Conservation (phyloP, 2,113 vertebrate species). For the Bolborhynchus lineola region DNA sequence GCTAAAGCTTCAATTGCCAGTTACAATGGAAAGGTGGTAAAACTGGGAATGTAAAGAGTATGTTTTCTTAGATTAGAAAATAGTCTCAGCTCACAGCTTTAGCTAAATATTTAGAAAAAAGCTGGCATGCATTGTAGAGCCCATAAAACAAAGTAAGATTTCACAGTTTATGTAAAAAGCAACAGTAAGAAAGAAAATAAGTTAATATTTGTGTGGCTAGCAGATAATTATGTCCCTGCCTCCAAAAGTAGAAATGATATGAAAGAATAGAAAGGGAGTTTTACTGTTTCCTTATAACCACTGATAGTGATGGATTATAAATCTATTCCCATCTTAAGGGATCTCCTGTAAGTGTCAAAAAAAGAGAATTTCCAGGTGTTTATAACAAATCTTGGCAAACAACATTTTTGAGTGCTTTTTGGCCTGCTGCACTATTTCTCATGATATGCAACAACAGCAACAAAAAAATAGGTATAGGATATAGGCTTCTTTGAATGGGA, state of each 20-base stretch:
- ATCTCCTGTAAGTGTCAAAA: background rate
- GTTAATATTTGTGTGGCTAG: background rate
- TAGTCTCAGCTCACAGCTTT: background rate
- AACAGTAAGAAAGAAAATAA: background rate
- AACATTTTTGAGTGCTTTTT: background rate
- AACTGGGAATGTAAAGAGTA: background rate
- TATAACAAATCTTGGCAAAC: background rate
- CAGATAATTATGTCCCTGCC: background rate
- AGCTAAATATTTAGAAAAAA: background rate
- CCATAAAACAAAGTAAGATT: background rate
- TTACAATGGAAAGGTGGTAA: background rate
- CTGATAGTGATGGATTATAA: background rate
- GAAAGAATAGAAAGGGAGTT: background rate
- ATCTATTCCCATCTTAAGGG: background rate
- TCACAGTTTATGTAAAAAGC: background rate
- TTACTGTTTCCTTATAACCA: background rate
- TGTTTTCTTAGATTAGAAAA: background rate
- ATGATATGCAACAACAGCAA: background rate
- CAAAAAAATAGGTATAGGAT: background rate
- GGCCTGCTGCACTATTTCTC: background rate
- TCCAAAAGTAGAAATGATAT: background rate
- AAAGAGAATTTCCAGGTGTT: background rate
- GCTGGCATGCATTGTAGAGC: background rate
- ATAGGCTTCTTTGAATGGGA: background rate
- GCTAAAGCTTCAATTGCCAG: background rate